phyloP scores from a whole-genome alignment of 2,888 invertebrate genomes.

The Drosophila barbarae region DNA sequence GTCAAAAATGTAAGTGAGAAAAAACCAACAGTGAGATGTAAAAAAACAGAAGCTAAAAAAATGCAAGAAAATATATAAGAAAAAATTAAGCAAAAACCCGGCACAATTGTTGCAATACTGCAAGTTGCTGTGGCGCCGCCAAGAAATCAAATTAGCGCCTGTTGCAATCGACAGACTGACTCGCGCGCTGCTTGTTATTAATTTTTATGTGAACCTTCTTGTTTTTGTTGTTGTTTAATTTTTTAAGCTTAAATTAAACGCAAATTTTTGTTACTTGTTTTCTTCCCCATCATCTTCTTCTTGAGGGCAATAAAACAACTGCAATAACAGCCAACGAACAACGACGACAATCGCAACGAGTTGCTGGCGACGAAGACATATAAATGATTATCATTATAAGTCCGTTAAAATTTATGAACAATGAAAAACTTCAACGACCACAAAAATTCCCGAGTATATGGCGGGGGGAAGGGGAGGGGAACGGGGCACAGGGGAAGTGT shows the following conservation, averaged over 20 bases:
- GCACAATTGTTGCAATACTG: slow-evolving; percentile 58
- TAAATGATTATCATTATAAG: slow-evolving; percentile 65
- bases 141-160: slow-evolving; percentile 71
- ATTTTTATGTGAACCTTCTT: slow-evolving; percentile 13
- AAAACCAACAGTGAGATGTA: slow-evolving; percentile 8
- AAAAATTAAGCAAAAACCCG: background rate
- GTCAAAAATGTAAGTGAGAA: slow-evolving; percentile 65
- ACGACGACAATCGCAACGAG: slow-evolving; percentile 20
- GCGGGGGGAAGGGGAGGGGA: background rate
- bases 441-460: slow-evolving; percentile 11
- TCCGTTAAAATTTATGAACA: slow-evolving; percentile 68
- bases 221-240: slow-evolving; percentile 29
- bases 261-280: slow-evolving; percentile 52
- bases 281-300: slow-evolving; percentile 26
- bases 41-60: slow-evolving; percentile 1
- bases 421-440: slow-evolving; percentile 58
- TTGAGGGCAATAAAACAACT: slow-evolving; percentile 48
- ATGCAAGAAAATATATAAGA: background rate
- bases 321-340: slow-evolving; percentile 34
- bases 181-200: slow-evolving; percentile 24
- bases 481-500: background rate
- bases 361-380: slow-evolving; percentile 37
- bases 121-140: slow-evolving; percentile 67
- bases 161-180: slow-evolving; percentile 63
- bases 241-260: slow-evolving; percentile 59